phyloP scores from a whole-genome alignment of 35 echinoderm and acorn worm species.

The Acanthaster planci region DNA sequence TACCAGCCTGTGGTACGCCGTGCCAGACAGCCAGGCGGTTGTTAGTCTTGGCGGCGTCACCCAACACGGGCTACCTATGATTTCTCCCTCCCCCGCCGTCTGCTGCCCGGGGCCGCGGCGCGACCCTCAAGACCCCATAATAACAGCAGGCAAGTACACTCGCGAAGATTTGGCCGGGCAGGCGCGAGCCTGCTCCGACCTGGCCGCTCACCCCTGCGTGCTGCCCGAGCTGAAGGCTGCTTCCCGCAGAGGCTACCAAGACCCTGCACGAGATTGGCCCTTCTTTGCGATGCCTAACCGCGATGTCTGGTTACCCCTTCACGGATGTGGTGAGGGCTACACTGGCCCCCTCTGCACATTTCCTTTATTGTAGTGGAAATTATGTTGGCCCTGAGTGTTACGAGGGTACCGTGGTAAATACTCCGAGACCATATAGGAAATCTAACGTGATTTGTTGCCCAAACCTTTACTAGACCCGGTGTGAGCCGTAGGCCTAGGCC shows the following conservation, averaged over 20 bases:
- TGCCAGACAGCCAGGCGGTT: background rate
- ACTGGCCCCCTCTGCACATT: background rate
- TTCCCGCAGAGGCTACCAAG: background rate
- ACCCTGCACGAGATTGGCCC: background rate
- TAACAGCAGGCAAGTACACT: background rate
- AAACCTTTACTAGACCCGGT: constrained; percentile 4
- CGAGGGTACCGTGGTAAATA: background rate
- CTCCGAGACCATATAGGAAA: background rate
- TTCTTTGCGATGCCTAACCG: background rate
- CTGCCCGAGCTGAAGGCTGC: constrained; percentile 4
- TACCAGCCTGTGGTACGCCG: background rate
- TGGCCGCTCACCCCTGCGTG: background rate
- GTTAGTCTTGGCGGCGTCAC: background rate
- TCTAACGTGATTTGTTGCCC: background rate
- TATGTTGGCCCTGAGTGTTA: background rate
- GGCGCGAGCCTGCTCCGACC: background rate
- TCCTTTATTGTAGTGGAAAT: background rate
- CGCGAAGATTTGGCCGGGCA: background rate
- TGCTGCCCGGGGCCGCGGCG: background rate
- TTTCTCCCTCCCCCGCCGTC: background rate
- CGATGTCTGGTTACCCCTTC: background rate
- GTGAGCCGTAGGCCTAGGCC: too few species aligned
- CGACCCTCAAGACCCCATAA: background rate
- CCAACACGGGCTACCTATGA: background rate
- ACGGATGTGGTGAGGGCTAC: background rate